These are phyloP conservation scores for Gortyna flavago DNA, from an alignment of 2,888 invertebrate species.

Conservation along the genomic window DNA sequence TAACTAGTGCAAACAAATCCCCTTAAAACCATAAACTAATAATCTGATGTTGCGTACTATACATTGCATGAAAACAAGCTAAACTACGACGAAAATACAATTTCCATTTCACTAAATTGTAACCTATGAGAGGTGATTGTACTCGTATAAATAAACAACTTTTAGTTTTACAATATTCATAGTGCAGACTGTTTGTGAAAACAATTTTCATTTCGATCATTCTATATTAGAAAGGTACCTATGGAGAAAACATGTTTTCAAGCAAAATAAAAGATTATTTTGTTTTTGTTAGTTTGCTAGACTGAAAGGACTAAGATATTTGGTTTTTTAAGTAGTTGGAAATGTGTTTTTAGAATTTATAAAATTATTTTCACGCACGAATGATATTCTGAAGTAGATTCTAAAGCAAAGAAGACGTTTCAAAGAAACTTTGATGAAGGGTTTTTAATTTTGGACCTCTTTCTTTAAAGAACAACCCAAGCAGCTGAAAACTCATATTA, in stretches of 20 bases:
- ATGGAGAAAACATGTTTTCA: conserved; percentile 29
- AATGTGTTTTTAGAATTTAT: not conserved
- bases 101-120: not conserved
- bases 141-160: conserved; percentile 48
- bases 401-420: not conserved
- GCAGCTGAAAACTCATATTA: not conserved
- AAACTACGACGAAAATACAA: conserved; percentile 19
- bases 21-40: not conserved
- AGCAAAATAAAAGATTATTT: conserved; percentile 9
- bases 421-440: not conserved
- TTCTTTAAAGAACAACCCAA: not conserved
- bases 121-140: conserved; percentile 27
- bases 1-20: not conserved
- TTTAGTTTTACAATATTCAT: conserved; percentile 39
- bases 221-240: conserved; percentile 9
- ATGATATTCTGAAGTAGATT: not conserved
- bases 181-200: conserved; percentile 29
- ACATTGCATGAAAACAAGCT: not conserved
- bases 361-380: not conserved
- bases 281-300: not conserved
- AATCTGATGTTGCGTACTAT: not conserved
- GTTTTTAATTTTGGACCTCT: not conserved
- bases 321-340: not conserved
- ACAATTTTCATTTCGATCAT: conserved; percentile 33
- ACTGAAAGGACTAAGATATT: not conserved